Evolutionary conservation across 2,797 vertebrate genomes (phyloP), one percentile per base, ranked within the genome.

Genomic region (Schizothorax lantsangensis): DNA sequence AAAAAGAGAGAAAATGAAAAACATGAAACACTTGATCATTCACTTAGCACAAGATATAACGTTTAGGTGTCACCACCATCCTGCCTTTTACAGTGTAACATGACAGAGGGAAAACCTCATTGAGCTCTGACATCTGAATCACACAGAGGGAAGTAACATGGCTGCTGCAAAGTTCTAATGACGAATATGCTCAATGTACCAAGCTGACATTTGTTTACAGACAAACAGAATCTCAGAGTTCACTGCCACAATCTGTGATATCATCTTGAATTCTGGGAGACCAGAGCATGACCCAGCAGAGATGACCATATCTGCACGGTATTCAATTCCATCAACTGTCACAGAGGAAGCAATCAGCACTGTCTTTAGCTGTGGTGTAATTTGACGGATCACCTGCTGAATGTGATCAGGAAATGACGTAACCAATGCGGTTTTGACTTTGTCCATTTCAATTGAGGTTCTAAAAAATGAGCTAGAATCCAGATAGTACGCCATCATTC

Each of bases 401-500:
- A 71, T 38, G 1, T 38, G 33, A 38, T 36, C 68, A 71, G 33
- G 68, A 71, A 71, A 71, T 38, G 7, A 71, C 0, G 68, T 38
- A 71, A 71, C 33, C 26, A 66, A 3, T 66, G 64, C 4, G 4
- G 26, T 71, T 71, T n/a, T n/a, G n/a, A n/a, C n/a, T n/a, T n/a
- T n/a, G n/a, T n/a, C n/a, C n/a, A n/a, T n/a, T n/a, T n/a, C n/a
- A n/a, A n/a, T 71, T 71, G 33, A 15, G 0, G 68, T 30, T 10
- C 30, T 69, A 4, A 69, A 69, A 38, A 69, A 69, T 71, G 30
- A 64, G 43, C 43, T 43, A 0, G 57, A 81, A 33, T 66, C 83
- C 9, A 85, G 68, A 43, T 71, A 26, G n/a, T 81, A 81, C 69
- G n/a, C n/a, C 59, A 62, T 62, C 54, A 75, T 81, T 52, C 30